Conservation (phyloP, 2,113 vertebrate species). For the Cromileptes altivelis region DNA sequence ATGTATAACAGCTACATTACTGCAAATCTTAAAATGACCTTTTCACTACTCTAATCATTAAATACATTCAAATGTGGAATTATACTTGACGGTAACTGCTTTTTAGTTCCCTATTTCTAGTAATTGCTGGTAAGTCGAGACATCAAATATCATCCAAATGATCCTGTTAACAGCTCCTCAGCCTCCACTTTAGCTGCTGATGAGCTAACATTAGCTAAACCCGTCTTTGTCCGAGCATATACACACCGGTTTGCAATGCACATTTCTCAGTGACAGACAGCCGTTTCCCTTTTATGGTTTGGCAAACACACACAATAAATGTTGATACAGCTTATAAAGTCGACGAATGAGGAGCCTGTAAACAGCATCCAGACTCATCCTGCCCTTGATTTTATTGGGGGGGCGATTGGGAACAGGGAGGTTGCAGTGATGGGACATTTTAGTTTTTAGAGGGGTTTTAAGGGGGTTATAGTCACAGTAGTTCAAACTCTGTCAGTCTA, state of each 20-base stretch:
- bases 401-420: neutral
- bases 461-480: conserved; percentile 2
- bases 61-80: neutral
- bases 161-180: neutral
- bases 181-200: neutral
- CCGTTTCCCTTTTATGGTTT: neutral
- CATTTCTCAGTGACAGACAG: neutral
- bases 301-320: neutral
- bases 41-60: conserved; percentile 1
- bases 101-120: neutral
- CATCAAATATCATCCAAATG: neutral
- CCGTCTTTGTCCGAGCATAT: neutral
- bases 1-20: neutral
- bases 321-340: neutral
- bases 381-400: neutral
- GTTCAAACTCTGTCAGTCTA: conserved; percentile 4
- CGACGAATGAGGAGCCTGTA: neutral
- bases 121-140: neutral
- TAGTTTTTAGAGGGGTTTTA: neutral
- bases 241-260: conserved; percentile 2
- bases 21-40: neutral
- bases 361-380: neutral
- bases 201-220: neutral
- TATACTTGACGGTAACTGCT: neutral
- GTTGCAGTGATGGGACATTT: conserved; percentile 12